Evolutionary conservation across 2,797 vertebrate genomes (phyloP).

Genomic region (Megaceryle alcyon): DNA sequence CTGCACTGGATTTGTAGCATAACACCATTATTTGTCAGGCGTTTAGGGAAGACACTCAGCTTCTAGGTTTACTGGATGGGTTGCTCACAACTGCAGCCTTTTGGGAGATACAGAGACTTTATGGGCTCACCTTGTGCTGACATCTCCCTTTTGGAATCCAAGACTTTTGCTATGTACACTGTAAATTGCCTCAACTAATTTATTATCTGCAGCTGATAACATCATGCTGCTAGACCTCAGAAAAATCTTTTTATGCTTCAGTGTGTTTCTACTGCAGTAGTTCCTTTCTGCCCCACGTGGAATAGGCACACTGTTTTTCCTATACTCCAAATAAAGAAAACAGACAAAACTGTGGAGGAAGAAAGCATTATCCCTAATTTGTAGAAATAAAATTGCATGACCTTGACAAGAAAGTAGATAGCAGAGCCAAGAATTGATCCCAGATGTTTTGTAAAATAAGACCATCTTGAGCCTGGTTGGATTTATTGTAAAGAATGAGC

Average conservation of each 20-base stretch:
- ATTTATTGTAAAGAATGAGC: not conserved
- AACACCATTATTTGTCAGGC: not conserved
- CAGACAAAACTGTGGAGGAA: constrained; percentile 27
- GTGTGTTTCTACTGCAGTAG: not conserved
- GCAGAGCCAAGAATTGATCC: not conserved
- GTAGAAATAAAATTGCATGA: constrained; percentile 32
- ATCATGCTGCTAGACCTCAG: constrained; percentile 22
- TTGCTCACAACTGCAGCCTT: not conserved
- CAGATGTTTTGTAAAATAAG: constrained; percentile 45
- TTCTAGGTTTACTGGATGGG: not conserved
- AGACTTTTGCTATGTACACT: not conserved
- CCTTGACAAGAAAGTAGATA: constrained; percentile 35
- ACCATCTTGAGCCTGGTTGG: not conserved
- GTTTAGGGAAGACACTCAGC: not conserved
- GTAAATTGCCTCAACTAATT: constrained; percentile 31
- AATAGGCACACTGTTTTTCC: not conserved
- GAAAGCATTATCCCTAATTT: constrained; percentile 37
- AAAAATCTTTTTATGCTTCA: constrained; percentile 1
- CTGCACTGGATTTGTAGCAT: not conserved
- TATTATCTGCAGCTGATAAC: constrained; percentile 33
- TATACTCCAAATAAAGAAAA: constrained; percentile 7
- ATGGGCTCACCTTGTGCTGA: not conserved
- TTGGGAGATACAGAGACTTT: not conserved
- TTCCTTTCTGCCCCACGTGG: not conserved
- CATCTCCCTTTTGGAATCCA: not conserved